A percentile compares a stretch with the other conserved stretches of the same genome.
Conservation (phyloP, 2,113 vertebrate genomes). For the Leptodactylus fuscus region DNA sequence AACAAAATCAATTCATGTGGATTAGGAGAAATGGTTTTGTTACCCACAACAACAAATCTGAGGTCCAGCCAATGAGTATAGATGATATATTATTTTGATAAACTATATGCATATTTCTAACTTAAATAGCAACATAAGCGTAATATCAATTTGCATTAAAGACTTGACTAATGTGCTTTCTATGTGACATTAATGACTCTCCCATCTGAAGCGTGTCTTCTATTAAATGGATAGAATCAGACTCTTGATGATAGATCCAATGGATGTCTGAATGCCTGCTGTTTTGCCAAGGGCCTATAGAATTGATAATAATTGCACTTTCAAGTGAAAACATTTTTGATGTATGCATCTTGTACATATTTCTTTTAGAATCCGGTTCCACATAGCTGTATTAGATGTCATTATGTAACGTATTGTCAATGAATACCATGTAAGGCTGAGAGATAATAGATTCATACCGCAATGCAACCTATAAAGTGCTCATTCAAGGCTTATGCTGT, state of each 20-base stretch:
- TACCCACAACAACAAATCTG: conserved; percentile 79
- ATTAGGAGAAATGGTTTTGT: conserved; percentile 85
- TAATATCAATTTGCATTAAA: conserved; percentile 84
- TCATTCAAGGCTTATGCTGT: too few relatives aligned
- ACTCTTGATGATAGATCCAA: conserved; percentile 66
- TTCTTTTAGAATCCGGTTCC: too few relatives aligned
- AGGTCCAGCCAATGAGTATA: conserved; percentile 65
- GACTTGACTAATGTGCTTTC: conserved; percentile 79
- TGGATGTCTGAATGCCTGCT: conserved; percentile 74
- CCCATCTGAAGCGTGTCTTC: conserved; percentile 76
- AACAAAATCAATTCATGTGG: conserved; percentile 77
- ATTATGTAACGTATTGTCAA: too few relatives aligned
- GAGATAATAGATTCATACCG: too few relatives aligned
- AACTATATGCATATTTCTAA: too few relatives aligned
- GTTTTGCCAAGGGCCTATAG: neutral
- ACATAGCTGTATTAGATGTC: too few relatives aligned
- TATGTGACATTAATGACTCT: conserved; percentile 78
- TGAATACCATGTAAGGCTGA: too few relatives aligned
- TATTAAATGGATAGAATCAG: conserved; percentile 77
- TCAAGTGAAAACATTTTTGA: conserved; percentile 14
- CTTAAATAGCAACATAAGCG: conserved; percentile 80
- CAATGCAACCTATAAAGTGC: too few relatives aligned
- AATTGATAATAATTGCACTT: conserved; percentile 32
- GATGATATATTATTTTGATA: too few relatives aligned
- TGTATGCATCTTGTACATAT: too few relatives aligned